phyloP scores from a whole-genome alignment of 2,797 vertebrate species.

The Labeo calbasu region DNA sequence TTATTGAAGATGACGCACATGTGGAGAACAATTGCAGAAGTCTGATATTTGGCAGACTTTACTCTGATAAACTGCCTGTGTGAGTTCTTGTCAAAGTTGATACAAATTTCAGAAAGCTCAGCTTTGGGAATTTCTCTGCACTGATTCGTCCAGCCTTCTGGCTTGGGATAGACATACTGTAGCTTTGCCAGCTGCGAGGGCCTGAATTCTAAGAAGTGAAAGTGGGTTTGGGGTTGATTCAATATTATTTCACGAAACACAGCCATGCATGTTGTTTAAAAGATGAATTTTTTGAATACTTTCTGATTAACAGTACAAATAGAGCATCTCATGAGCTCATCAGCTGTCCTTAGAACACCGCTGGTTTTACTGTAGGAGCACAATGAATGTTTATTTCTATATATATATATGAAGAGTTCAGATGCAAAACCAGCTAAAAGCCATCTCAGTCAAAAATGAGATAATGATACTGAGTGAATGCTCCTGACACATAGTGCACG shows the following conservation, averaged over 20 bases:
- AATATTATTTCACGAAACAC: background rate
- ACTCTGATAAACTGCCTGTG: constrained; percentile 27
- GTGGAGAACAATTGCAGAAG: constrained; percentile 26
- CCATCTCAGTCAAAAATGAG: too few species aligned
- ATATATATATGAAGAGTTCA: too few species aligned
- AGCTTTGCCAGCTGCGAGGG: background rate
- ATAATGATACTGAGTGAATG: too few species aligned
- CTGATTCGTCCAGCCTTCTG: background rate
- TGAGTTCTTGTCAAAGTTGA: constrained; percentile 32
- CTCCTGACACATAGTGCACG: too few species aligned
- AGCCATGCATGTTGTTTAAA: background rate
- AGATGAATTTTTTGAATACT: background rate
- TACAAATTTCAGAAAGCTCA: constrained; percentile 9
- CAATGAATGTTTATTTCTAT: too few species aligned
- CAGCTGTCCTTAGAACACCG: background rate
- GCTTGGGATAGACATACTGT: background rate
- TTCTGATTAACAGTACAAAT: background rate
- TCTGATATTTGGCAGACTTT: constrained; percentile 31
- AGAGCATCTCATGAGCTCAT: background rate
- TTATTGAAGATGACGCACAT: constrained; percentile 37
- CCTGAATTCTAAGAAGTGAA: background rate
- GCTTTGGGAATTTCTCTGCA: constrained; percentile 9
- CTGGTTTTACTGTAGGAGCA: too few species aligned
- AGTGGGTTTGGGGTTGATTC: background rate
- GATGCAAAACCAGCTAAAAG: too few species aligned